A percentile compares a stretch with the other conserved stretches of the same genome.
These are phyloP conservation scores for Hydropsyche betteni DNA, from an alignment of 2,888 invertebrate genomes.

Conservation along the genomic window DNA sequence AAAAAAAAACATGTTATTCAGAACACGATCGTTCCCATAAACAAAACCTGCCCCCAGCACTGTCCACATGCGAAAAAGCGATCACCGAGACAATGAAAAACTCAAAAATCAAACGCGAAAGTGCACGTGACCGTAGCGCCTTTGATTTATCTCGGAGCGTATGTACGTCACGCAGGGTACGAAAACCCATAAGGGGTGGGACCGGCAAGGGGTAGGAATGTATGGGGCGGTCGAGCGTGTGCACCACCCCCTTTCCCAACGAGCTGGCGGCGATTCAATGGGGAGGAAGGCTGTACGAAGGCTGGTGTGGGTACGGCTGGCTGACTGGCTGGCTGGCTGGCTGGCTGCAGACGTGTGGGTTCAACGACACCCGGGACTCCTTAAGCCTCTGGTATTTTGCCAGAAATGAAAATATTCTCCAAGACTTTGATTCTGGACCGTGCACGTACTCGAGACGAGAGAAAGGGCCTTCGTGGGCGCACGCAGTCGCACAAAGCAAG, in stretches of 20 bases:
- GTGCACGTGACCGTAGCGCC: too few relatives aligned
- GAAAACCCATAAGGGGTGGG: too few relatives aligned
- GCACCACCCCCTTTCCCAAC: neutral
- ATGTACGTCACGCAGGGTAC: too few relatives aligned
- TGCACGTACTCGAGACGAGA: too few relatives aligned
- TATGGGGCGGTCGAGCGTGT: constrained; percentile 20
- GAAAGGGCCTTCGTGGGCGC: neutral
- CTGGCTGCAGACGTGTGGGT: constrained; percentile 40
- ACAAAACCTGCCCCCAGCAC: too few relatives aligned
- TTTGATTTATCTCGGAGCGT: too few relatives aligned
- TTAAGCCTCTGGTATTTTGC: constrained; percentile 50
- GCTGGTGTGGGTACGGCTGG: neutral
- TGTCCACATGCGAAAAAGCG: too few relatives aligned
- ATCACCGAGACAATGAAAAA: too few relatives aligned
- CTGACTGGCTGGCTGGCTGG: constrained; percentile 12
- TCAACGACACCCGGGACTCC: constrained; percentile 47
- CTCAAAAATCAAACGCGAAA: too few relatives aligned
- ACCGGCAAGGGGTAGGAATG: neutral
- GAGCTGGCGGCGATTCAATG: constrained; percentile 8
- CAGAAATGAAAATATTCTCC: constrained; percentile 49
- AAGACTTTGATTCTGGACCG: constrained; percentile 14
- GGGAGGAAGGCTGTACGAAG: constrained; percentile 15
- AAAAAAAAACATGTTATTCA: too few relatives aligned
- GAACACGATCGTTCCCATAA: too few relatives aligned
- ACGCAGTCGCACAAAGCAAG: neutral